These are phyloP conservation scores for Volucella inanis DNA, from an alignment of 2,888 invertebrate genomes.

Conservation along the genomic window DNA sequence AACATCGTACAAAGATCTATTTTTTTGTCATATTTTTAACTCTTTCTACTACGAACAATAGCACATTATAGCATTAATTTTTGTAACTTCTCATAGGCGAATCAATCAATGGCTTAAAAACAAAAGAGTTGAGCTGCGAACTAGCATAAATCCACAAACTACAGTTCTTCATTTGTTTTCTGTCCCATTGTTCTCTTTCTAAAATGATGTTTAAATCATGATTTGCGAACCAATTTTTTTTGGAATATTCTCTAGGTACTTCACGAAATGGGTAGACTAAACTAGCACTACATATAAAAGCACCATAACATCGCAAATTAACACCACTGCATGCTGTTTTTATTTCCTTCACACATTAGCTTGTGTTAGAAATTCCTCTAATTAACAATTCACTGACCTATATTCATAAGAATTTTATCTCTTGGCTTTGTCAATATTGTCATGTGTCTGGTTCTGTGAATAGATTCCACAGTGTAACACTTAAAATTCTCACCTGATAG, in stretches of 20 bases:
- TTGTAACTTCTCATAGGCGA: too few relatives aligned
- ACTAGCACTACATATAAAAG: not conserved
- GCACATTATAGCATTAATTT: too few relatives aligned
- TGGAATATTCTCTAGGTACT: not conserved
- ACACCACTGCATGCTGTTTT: constrained; percentile 32
- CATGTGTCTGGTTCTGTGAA: constrained; percentile 11
- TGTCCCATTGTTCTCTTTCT: not conserved
- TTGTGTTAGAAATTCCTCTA: constrained; percentile 16
- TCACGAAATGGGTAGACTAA: too few relatives aligned
- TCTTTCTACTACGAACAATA: too few relatives aligned
- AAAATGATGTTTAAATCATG: not conserved
- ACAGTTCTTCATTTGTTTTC: not conserved
- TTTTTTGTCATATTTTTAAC: too few relatives aligned
- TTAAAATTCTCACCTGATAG: constrained; percentile 52
- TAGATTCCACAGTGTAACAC: not conserved
- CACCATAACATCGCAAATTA: not conserved
- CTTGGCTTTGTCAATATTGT: constrained; percentile 42
- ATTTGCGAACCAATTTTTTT: constrained; percentile 14
- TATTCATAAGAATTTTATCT: constrained; percentile 17
- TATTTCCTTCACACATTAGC: not conserved
- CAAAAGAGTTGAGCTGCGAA: constrained; percentile 40
- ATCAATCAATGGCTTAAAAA: not conserved
- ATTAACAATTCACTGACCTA: constrained; percentile 62
- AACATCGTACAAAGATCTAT: too few relatives aligned
- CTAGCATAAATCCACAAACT: not conserved